Percentiles rank a stretch among this genome's conserved stretches.
Conservation (phyloP, 1,140 invertebrate genomes). For the Caenorhabditis latens region DNA sequence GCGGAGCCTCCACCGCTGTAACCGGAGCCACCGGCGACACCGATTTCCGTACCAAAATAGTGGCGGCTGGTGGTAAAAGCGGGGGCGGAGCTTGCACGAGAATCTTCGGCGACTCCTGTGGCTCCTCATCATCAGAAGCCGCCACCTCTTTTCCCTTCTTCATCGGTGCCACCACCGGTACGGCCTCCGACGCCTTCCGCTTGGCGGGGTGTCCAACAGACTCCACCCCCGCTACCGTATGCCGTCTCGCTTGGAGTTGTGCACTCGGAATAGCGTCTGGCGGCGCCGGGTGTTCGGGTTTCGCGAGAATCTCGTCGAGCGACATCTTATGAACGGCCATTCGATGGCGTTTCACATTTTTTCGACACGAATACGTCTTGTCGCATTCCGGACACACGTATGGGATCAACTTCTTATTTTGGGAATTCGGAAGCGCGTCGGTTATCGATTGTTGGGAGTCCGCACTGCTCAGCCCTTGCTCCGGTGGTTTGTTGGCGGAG, state of each 20-base stretch:
- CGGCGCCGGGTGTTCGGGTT: slow-evolving; percentile 21
- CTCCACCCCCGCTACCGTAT: slow-evolving; percentile 33
- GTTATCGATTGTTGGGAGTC: background rate
- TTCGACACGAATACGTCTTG: slow-evolving; percentile 72
- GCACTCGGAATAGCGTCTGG: background rate
- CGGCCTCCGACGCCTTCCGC: slow-evolving; percentile 11
- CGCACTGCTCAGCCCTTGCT: background rate
- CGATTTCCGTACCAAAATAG: too few species aligned
- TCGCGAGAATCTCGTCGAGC: slow-evolving; percentile 56
- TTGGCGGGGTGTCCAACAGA: background rate
- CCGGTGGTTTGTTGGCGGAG: background rate
- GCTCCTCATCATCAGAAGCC: background rate
- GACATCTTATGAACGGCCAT: slow-evolving; percentile 71
- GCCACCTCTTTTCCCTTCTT: slow-evolving; percentile 13
- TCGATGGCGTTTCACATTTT: slow-evolving; percentile 72
- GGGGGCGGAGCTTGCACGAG: too few species aligned
- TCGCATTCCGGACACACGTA: slow-evolving; percentile 68
- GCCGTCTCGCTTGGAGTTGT: background rate
- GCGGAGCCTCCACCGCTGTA: too few species aligned
- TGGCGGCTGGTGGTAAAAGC: too few species aligned
- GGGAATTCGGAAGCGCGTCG: background rate
- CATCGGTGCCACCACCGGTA: background rate
- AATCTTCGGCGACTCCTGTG: background rate
- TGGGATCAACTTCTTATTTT: background rate
- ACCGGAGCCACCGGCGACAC: too few species aligned